phyloP scores from a whole-genome alignment of 1,140 invertebrate species.

The Macrobrachium rosenbergii region DNA sequence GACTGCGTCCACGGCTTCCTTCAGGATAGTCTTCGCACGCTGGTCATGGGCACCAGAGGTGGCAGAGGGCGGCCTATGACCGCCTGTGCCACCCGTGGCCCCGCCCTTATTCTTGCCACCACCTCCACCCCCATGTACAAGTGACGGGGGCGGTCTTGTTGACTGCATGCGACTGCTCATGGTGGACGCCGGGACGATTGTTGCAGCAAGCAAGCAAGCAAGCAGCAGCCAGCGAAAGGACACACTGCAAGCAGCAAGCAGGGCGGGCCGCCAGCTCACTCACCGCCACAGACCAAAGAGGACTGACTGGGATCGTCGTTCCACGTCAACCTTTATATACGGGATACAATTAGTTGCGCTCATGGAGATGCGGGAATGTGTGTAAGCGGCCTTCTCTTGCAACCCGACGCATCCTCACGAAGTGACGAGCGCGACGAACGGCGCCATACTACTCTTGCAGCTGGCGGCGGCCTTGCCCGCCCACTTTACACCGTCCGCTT shows the following conservation, averaged over 20 bases:
- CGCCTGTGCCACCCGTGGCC: constrained; percentile 37
- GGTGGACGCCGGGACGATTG: constrained; percentile 20
- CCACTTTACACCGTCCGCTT: not conserved
- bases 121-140: constrained; percentile 64
- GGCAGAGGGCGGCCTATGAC: constrained; percentile 59
- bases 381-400: constrained; percentile 35
- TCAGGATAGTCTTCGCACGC: constrained; percentile 80
- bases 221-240: constrained; percentile 42
- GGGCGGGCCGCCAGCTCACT: constrained; percentile 41
- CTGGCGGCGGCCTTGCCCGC: constrained; percentile 8
- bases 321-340: constrained; percentile 48
- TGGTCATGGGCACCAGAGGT: constrained; percentile 71
- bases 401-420: constrained; percentile 61
- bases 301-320: constrained; percentile 50
- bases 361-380: constrained; percentile 36
- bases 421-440: constrained; percentile 49
- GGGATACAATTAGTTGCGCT: constrained; percentile 51
- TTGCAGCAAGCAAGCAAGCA: constrained; percentile 43
- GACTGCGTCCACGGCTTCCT: constrained; percentile 83
- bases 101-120: constrained; percentile 45
- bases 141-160: constrained; percentile 54
- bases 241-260: constrained; percentile 15
- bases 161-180: constrained; percentile 64
- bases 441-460: constrained; percentile 61
- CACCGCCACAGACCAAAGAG: constrained; percentile 51